Evolutionary conservation across 2,113 vertebrate species (phyloP).

Genomic region (Tetrao urogallus): DNA sequence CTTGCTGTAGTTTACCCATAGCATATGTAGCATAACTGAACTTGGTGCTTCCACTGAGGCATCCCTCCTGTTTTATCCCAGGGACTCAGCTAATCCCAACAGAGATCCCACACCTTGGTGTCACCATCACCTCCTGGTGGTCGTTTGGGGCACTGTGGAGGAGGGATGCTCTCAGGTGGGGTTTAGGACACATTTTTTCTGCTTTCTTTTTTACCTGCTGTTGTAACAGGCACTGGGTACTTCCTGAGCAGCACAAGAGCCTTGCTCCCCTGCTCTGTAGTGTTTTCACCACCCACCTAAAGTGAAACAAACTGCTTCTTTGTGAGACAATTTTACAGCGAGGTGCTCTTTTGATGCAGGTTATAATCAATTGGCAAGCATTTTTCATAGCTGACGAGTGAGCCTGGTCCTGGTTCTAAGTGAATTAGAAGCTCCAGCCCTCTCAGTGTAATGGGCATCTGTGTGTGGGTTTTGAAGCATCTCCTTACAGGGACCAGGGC

Average conservation of each 20-base stretch:
- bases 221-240: neutral
- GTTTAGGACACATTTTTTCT: neutral
- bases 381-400: constrained; percentile 16
- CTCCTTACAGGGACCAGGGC: neutral
- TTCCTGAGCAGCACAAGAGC: neutral
- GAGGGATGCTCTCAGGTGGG: neutral
- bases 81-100: neutral
- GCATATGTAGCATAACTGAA: neutral
- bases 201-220: neutral
- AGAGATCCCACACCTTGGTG: neutral
- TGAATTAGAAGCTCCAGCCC: neutral
- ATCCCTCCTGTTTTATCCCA: neutral
- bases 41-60: neutral
- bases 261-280: rapidly evolving
- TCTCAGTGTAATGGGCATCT: neutral
- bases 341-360: constrained; percentile 30
- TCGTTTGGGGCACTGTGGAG: neutral
- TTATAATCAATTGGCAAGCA: constrained; percentile 79
- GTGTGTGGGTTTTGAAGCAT: neutral
- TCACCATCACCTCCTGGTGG: neutral
- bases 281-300: neutral
- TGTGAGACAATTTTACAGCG: neutral
- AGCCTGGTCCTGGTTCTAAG: neutral
- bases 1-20: neutral
- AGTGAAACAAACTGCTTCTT: constrained; percentile 15